Conservation (phyloP, 1,140 invertebrate species). For the Drosophila parvula region DNA sequence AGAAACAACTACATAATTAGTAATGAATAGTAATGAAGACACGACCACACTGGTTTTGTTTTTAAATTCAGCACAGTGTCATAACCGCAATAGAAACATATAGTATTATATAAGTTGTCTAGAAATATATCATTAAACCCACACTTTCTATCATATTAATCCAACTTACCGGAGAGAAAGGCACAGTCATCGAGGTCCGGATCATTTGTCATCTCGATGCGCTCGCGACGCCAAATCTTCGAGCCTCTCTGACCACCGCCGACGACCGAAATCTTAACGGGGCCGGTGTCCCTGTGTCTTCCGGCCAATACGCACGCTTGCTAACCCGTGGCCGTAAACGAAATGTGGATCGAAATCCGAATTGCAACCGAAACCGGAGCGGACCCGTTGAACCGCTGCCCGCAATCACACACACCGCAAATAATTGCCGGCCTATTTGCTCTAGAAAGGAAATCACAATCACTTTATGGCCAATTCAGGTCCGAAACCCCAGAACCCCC, state of each 20-base stretch:
- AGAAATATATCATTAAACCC: not conserved
- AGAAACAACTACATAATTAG: too few relatives aligned
- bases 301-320: constrained; percentile 84
- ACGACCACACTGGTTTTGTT: not conserved
- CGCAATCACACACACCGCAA: constrained; percentile 35
- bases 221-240: constrained; percentile 84
- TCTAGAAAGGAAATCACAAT: constrained; percentile 45
- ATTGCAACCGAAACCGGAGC: constrained; percentile 17
- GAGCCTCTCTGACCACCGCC: constrained; percentile 83
- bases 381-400: constrained; percentile 25
- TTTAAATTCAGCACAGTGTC: not conserved
- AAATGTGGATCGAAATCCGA: constrained; percentile 36
- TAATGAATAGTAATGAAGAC: too few relatives aligned
- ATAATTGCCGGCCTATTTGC: constrained; percentile 47
- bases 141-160: not conserved
- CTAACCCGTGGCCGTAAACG: constrained; percentile 59
- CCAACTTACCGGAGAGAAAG: constrained; percentile 91
- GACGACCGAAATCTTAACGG: constrained; percentile 84
- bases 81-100: not conserved
- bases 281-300: constrained; percentile 82
- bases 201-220: constrained; percentile 87
- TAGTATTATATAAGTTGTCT: not conserved
- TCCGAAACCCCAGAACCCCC: constrained; percentile 37
- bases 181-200: constrained; percentile 96
- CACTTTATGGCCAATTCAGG: constrained; percentile 48